These are phyloP conservation scores for Hydra vulgaris DNA, from an alignment of 30 jellyfish, hydroid and myxozoan species.

Conservation along the genomic window DNA sequence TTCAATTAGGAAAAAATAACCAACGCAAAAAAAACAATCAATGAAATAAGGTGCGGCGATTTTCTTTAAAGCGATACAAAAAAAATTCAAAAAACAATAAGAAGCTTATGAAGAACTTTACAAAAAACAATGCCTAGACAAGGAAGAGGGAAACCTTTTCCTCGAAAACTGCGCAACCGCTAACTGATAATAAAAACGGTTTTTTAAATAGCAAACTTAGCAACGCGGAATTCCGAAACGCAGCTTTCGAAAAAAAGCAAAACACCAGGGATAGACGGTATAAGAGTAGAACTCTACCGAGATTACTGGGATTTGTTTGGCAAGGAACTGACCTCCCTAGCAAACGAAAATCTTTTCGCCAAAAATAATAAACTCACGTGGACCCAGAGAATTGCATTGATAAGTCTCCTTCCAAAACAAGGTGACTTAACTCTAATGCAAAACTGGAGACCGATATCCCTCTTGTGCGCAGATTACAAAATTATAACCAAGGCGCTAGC, in stretches of 20 bases:
- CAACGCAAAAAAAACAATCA: too few relatives aligned
- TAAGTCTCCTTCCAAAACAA: slow-evolving; percentile 13
- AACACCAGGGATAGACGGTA: neutral
- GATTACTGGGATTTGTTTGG: neutral
- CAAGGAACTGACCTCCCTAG: neutral
- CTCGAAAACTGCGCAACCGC: too few relatives aligned
- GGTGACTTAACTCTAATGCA: slow-evolving; percentile 18
- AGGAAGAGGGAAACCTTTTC: neutral
- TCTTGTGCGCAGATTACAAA: slow-evolving; percentile 19
- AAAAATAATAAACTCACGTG: neutral
- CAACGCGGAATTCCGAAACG: neutral
- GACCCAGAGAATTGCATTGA: slow-evolving; percentile 21
- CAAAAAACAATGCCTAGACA: too few relatives aligned
- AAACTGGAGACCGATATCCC: slow-evolving; percentile 28
- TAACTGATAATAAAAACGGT: neutral
- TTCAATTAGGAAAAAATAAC: too few relatives aligned
- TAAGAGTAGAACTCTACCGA: neutral
- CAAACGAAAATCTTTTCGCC: neutral
- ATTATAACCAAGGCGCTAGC: slow-evolving; percentile 22
- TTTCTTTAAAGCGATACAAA: too few relatives aligned
- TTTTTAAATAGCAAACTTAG: neutral
- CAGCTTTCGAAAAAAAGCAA: neutral
- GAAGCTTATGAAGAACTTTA: too few relatives aligned
- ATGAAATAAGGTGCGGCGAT: too few relatives aligned
- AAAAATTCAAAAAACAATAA: too few relatives aligned